Conservation (phyloP, 2,888 invertebrate species). For the Dolomedes plantarius region DNA sequence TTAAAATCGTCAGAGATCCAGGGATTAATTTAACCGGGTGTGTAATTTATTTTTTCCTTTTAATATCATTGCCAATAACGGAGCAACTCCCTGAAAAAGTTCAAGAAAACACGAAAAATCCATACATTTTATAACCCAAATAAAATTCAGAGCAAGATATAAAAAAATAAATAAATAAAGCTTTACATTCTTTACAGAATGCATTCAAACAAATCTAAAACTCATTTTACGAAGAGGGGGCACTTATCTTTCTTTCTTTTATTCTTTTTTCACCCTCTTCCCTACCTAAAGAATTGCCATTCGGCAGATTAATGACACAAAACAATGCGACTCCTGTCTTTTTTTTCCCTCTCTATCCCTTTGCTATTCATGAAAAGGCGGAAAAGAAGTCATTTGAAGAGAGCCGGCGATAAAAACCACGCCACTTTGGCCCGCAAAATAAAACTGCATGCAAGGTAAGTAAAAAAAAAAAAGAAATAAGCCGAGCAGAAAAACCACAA, state of each 20-base stretch:
- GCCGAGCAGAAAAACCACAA: not conserved
- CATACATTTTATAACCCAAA: not conserved
- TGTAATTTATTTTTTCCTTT: too few species aligned
- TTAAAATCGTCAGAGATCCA: too few species aligned
- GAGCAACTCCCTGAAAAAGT: too few species aligned
- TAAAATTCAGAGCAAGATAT: not conserved
- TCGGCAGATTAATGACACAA: slow-evolving; percentile 4
- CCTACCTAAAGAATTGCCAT: not conserved
- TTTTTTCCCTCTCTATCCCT: not conserved
- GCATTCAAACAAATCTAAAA: slow-evolving; percentile 1
- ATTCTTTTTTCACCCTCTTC: too few species aligned
- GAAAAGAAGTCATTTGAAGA: not conserved
- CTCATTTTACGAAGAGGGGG: not conserved
- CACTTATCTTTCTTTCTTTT: not conserved
- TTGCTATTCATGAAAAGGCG: not conserved
- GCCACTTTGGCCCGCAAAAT: not conserved
- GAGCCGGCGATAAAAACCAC: not conserved
- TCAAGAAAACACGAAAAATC: not conserved
- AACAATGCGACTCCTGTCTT: not conserved
- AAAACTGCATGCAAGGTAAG: not conserved
- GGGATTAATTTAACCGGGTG: too few species aligned
- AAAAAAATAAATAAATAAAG: too few species aligned
- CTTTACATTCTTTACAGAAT: not conserved
- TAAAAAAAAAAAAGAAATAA: too few species aligned
- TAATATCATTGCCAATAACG: too few species aligned